Base-by-base conservation (phyloP, 2,797 vertebrate species). In the Danio choprae region DNA sequence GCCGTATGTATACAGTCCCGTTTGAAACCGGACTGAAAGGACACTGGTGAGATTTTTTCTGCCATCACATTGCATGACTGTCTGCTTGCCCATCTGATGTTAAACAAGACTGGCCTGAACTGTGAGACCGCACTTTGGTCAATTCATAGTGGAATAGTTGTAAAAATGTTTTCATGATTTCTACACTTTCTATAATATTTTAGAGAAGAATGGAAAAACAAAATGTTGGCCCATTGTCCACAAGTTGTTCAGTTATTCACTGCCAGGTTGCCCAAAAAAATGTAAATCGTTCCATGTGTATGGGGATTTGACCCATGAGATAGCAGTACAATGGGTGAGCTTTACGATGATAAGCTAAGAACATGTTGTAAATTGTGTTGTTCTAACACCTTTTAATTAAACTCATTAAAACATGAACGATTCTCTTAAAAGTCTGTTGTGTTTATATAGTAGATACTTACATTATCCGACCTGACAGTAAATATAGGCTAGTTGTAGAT, bases 31-130 rank as follows among this genome's bases (percentile, higher is more conserved):
- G 74, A 81, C 81, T 36, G 50, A 16, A 50, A 77, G 81, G 81
- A 65, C 80, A 64, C 84, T 76, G 71, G 62, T 48, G 68, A 74
- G 62, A 44, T 77, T 87, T 76, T 74, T 68, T 86, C 38, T 77
- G 79, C 38, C 75, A 89, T 90, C 88, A 83, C 60, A 53, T 86
- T 91, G 86, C 83, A 79, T 89, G 90, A 88, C 7, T 74, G 79
- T 86, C 55, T 87, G 83, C 77, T 81, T 85, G 84, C 81, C 78
- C 68, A 65, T 77, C 70, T 84, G 64, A 80, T 16, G 77, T 84
- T 74, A 84, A 83, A 84, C 76, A 84, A 59, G 79, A 51, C 41
- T 60, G 71, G 41, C 20, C 75, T 83, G 83, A 79, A 82, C 72
- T 67, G 50, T 80, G 83, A 48, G 13, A 9, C 53, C 12, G 29